phyloP scores from a whole-genome alignment of 2,113 vertebrate species.

The Ginglymostoma cirratum region DNA sequence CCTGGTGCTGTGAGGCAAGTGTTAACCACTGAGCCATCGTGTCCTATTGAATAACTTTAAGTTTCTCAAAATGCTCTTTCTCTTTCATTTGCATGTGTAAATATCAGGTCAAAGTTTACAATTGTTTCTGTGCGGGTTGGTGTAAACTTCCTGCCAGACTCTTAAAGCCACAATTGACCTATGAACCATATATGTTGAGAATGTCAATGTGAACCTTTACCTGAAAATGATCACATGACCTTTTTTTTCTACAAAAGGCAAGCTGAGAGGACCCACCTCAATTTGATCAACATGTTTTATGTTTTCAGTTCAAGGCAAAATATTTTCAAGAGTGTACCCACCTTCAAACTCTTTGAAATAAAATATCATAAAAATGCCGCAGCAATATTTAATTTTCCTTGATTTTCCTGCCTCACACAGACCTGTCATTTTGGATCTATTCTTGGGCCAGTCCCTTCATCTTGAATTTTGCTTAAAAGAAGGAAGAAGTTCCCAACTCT shows the following conservation, averaged over 20 bases:
- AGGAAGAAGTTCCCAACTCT: background rate
- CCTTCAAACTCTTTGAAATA: background rate
- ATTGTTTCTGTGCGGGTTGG: background rate
- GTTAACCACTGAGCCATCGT: too few relatives aligned
- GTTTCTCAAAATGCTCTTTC: background rate
- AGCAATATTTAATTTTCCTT: background rate
- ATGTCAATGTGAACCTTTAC: background rate
- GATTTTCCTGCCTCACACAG: background rate
- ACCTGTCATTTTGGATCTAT: background rate
- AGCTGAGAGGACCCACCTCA: background rate
- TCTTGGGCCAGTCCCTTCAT: background rate
- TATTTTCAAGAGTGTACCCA: background rate
- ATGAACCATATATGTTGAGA: background rate
- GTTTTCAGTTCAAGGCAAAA: background rate
- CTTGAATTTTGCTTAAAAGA: background rate
- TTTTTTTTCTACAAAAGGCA: background rate
- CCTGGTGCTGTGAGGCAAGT: too few relatives aligned
- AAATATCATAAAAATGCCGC: background rate
- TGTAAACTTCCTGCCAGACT: background rate
- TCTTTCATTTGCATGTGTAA: background rate
- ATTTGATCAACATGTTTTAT: background rate
- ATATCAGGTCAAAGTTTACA: background rate
- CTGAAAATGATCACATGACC: background rate
- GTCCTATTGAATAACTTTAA: background rate
- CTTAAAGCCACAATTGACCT: background rate